A percentile compares a stretch with the other conserved stretches of the same genome.
These are phyloP conservation scores for Propithecus deckenii DNA, from an alignment of 2,797 vertebrate species.

Conservation along the genomic window DNA sequence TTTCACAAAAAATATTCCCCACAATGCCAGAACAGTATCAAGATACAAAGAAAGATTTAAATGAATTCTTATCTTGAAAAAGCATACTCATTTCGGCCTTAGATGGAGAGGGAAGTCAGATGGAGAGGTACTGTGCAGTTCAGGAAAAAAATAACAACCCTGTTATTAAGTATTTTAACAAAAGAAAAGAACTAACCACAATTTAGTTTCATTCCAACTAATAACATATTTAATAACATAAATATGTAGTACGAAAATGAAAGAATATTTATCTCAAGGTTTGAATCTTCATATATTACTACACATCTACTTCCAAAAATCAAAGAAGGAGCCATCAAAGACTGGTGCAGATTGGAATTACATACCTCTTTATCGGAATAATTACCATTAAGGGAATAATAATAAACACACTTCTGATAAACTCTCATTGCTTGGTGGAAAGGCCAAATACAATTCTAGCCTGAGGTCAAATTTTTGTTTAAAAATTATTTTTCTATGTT, in stretches of 20 bases:
- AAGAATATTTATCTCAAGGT: constrained; percentile 35
- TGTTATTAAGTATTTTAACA: constrained; percentile 12
- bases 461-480: constrained; percentile 27
- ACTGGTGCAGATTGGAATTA: neutral
- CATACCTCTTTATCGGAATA: neutral
- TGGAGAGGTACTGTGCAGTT: neutral
- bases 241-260: neutral
- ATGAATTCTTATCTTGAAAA: constrained; percentile 48
- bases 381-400: constrained; percentile 9
- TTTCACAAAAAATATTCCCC: neutral
- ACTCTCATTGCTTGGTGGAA: neutral
- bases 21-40: constrained; percentile 11
- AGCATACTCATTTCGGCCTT: neutral
- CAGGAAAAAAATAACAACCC: neutral
- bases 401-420: constrained; percentile 5
- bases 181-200: constrained; percentile 28
- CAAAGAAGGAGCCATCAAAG: constrained; percentile 29
- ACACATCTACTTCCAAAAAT: neutral
- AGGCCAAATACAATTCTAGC: constrained; percentile 38
- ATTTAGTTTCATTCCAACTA: neutral
- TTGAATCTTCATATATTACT: constrained; percentile 26
- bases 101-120: neutral
- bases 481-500: constrained; percentile 41
- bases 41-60: constrained; percentile 30
- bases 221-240: constrained; percentile 11